Evolutionary conservation across 2,113 vertebrate species (phyloP), one percentile per base, ranked within the genome.

Genomic region (Phycodurus eques): DNA sequence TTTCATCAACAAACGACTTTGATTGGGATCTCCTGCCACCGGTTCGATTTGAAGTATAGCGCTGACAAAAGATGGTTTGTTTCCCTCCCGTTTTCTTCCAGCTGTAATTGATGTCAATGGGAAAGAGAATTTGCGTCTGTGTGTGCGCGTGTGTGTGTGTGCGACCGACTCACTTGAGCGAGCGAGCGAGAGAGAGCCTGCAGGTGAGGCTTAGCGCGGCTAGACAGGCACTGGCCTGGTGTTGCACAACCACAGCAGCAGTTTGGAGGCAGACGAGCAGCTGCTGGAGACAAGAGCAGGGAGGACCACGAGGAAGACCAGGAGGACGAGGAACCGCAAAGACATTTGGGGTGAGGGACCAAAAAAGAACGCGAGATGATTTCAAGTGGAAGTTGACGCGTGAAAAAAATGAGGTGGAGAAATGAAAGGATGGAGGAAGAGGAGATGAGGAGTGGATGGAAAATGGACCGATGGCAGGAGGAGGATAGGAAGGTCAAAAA

Each of bases 231-330:
- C 95, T 83, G 96, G 95, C 90, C 95, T 95, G 88, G 92, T 94
- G 91, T 92, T 95, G 96, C 96, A 97, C 94, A 98, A 94, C 93
- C 95, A 94, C 92, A 98, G 94, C 83, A 97, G 90, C 88, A 98
- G 93, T 90, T 95, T 95, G 94, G 94, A 96, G 92, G 94, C 88
- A 95, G 95, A 94, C 88, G 94, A 95, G 92, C 94, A 96, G 94
- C 94, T 94, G 85, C 95, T 98, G 90, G 88, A 88, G 85, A 90
- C 82, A 74, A 49, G 20, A 7, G 53, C n/a, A 53, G 65, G 44
- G 31, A 35, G 9, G 39, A 35, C 22, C 39, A 64, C 59, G 66
- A 49, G 33, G 61, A 17, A 33, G 39, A 35, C 33, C 47, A 49
- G 39, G 39, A 35, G 51, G 57, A 13, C 27, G 8, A 47, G 51